Conservation (phyloP, 2,797 vertebrate species). For the Acanthiza pusilla region DNA sequence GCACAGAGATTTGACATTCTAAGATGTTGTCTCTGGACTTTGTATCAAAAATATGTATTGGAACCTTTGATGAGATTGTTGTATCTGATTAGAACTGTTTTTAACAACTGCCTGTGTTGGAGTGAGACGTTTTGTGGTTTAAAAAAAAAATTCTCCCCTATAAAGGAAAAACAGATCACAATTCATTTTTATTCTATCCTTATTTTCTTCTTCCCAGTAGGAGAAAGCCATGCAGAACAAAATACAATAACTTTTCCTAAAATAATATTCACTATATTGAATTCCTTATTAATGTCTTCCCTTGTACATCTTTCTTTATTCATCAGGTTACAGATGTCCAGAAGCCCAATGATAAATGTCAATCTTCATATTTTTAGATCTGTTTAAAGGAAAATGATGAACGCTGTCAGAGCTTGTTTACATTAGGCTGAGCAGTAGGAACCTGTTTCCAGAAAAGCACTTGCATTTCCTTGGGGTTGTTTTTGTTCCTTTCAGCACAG, state of each 20-base stretch:
- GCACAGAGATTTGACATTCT: neutral
- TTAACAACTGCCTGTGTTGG: neutral
- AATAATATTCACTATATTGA: neutral
- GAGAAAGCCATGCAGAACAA: neutral
- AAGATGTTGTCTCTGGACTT: neutral
- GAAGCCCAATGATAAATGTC: neutral
- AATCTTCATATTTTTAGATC: slow-evolving; percentile 12
- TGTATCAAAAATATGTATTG: neutral
- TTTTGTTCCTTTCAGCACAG: neutral
- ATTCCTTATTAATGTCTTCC: neutral
- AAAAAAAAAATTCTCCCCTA: too few relatives aligned
- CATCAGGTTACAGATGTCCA: neutral
- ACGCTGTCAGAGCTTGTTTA: neutral
- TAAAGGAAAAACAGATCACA: neutral
- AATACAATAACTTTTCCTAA: neutral
- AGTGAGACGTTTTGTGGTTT: neutral
- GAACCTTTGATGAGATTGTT: neutral
- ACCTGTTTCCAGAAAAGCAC: neutral
- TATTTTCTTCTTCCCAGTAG: neutral
- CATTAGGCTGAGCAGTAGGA: neutral
- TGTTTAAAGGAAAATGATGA: slow-evolving; percentile 12
- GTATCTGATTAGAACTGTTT: neutral
- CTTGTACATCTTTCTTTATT: neutral
- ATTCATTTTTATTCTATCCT: neutral
- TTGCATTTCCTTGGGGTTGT: neutral